phyloP scores from a whole-genome alignment of 2,888 invertebrate species.

The Rhagophthalmus giganteus region DNA sequence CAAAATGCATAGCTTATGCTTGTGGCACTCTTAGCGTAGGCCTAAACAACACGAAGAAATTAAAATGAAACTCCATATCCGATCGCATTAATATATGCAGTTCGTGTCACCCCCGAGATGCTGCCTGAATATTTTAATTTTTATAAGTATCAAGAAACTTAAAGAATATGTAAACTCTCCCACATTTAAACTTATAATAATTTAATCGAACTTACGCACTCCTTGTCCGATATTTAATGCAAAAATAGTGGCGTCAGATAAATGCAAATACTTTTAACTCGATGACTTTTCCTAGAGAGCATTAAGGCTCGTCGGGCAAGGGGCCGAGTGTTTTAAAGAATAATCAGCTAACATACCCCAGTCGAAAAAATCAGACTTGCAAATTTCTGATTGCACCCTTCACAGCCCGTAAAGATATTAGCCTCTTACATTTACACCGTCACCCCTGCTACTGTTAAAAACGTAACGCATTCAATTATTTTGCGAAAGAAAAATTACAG shows the following conservation, averaged over 20 bases:
- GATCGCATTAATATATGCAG: conserved; percentile 34
- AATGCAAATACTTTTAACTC: conserved; percentile 50
- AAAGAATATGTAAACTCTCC: neutral
- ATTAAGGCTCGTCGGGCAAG: conserved; percentile 39
- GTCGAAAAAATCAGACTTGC: conserved; percentile 57
- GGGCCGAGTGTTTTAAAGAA: conserved; percentile 56
- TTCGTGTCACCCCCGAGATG: conserved; percentile 28
- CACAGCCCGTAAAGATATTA: conserved; percentile 57
- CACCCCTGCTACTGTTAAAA: conserved; percentile 45
- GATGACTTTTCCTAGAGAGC: conserved; percentile 50
- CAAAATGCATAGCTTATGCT: conserved; percentile 55
- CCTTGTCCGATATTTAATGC: too few species aligned
- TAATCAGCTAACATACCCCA: conserved; percentile 52
- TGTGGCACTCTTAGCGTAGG: conserved; percentile 44
- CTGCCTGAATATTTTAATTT: conserved; percentile 31
- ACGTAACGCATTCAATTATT: conserved; percentile 54
- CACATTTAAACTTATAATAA: too few species aligned
- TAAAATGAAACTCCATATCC: conserved; percentile 33
- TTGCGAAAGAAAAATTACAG: conserved; percentile 53
- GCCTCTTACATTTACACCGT: conserved; percentile 54
- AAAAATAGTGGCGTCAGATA: too few species aligned
- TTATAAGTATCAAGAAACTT: conserved; percentile 24
- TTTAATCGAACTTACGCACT: too few species aligned
- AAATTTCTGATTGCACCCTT: conserved; percentile 56
- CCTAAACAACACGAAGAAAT: conserved; percentile 49